These are phyloP conservation scores for Chiloscyllium punctatum DNA, from an alignment of 2,797 vertebrate species.

Conservation along the genomic window DNA sequence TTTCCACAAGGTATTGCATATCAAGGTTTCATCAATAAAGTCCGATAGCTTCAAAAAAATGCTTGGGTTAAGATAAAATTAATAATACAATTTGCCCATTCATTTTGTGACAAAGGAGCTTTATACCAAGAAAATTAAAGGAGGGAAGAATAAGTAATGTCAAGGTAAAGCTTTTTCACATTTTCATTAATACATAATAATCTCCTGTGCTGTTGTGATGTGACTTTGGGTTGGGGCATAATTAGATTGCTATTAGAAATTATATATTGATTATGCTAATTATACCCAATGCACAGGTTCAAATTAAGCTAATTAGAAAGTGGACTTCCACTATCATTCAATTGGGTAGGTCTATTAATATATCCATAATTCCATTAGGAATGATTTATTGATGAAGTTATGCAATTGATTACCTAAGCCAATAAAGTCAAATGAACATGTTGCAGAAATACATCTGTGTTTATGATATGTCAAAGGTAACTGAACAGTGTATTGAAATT, in stretches of 20 bases:
- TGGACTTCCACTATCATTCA: slow-evolving; percentile 25
- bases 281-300: slow-evolving; percentile 1
- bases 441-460: not conserved
- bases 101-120: not conserved
- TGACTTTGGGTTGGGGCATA: not conserved
- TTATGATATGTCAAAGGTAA: not conserved
- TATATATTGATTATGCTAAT: slow-evolving; percentile 33
- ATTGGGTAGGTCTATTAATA: not conserved
- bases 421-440: not conserved
- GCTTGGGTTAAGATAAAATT: not conserved
- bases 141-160: not conserved
- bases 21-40: not conserved
- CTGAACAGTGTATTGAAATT: not conserved
- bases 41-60: not conserved
- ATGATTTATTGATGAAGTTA: not conserved
- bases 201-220: not conserved
- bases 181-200: slow-evolving; percentile 33
- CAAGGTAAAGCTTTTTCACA: slow-evolving; percentile 18
- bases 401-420: not conserved
- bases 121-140: not conserved
- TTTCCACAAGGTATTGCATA: not conserved
- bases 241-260: slow-evolving; percentile 27
- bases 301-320: slow-evolving; percentile 28
- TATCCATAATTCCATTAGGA: slow-evolving; percentile 6
- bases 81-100: not conserved